phyloP scores from a whole-genome alignment of 2,113 vertebrate species.

The Speoplatyrhinus poulsoni region DNA sequence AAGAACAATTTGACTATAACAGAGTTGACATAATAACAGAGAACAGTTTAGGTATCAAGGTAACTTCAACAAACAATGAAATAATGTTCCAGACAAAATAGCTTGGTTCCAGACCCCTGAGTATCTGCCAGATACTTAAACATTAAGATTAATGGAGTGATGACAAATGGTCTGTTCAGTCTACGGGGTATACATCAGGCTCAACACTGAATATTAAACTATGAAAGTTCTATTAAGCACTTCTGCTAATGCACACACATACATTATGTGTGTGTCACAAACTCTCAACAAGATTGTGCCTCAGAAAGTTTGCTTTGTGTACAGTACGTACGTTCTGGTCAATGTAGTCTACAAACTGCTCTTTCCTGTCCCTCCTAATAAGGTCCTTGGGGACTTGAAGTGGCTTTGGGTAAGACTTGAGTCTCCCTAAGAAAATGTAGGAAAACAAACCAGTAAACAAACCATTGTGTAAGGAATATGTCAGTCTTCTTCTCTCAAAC shows the following conservation, averaged over 20 bases:
- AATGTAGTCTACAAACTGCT: slow-evolving; percentile 30
- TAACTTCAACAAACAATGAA: too few relatives aligned
- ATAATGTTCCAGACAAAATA: too few relatives aligned
- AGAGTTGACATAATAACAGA: too few relatives aligned
- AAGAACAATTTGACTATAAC: too few relatives aligned
- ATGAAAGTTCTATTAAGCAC: not conserved
- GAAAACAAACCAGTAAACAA: not conserved
- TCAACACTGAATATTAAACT: too few relatives aligned
- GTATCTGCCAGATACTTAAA: too few relatives aligned
- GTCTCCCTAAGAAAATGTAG: slow-evolving; percentile 25
- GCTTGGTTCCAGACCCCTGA: too few relatives aligned
- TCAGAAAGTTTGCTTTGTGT: slow-evolving; percentile 10
- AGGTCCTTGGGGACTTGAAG: slow-evolving; percentile 53
- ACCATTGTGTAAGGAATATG: not conserved
- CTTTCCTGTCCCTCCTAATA: slow-evolving; percentile 58
- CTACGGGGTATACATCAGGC: too few relatives aligned
- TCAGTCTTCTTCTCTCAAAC: not conserved
- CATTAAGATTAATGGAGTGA: too few relatives aligned
- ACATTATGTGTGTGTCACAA: not conserved
- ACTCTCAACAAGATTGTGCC: not conserved
- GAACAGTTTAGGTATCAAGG: too few relatives aligned
- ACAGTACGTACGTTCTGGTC: slow-evolving; percentile 13
- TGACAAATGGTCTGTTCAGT: too few relatives aligned
- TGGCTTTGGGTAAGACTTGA: slow-evolving; percentile 28
- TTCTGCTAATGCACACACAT: slow-evolving; percentile 2